Percentiles rank a stretch among this genome's conserved stretches.
phyloP scores from a whole-genome alignment of 1,140 invertebrate species.

The Drosophila novamexicana region DNA sequence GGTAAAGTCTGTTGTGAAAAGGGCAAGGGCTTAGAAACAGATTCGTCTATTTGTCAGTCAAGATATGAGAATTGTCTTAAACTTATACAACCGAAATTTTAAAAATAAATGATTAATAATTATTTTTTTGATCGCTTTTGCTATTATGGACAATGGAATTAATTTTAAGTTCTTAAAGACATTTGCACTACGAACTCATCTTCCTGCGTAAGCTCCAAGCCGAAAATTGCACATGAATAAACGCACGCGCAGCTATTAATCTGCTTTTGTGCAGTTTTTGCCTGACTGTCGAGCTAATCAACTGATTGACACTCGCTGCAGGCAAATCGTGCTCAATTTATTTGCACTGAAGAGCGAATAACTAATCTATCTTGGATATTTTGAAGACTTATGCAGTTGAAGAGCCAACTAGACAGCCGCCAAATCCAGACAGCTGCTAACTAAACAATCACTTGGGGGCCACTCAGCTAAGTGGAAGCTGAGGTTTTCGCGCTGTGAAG shows the following conservation, averaged over 20 bases:
- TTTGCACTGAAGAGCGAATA: constrained; percentile 35
- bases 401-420: constrained; percentile 24
- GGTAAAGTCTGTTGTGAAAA: not conserved
- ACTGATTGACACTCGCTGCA: constrained; percentile 24
- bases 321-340: constrained; percentile 50
- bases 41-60: not conserved
- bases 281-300: constrained; percentile 21
- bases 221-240: not conserved
- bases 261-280: not conserved
- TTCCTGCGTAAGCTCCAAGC: not conserved
- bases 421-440: constrained; percentile 42
- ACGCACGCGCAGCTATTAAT: not conserved
- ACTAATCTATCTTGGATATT: constrained; percentile 22
- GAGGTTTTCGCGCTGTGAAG: not conserved
- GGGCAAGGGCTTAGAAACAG: not conserved
- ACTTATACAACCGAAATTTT: not conserved
- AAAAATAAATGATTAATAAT: not conserved
- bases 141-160: too few species aligned
- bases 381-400: not conserved
- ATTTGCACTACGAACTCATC: too few species aligned
- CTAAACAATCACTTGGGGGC: constrained; percentile 16
- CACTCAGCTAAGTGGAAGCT: not conserved
- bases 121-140: too few species aligned
- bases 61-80: not conserved
- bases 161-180: too few species aligned